Evolutionary conservation across 2,113 vertebrate species (phyloP), one percentile per base, ranked within the genome.

Genomic region (Brienomyrus longianalis): DNA sequence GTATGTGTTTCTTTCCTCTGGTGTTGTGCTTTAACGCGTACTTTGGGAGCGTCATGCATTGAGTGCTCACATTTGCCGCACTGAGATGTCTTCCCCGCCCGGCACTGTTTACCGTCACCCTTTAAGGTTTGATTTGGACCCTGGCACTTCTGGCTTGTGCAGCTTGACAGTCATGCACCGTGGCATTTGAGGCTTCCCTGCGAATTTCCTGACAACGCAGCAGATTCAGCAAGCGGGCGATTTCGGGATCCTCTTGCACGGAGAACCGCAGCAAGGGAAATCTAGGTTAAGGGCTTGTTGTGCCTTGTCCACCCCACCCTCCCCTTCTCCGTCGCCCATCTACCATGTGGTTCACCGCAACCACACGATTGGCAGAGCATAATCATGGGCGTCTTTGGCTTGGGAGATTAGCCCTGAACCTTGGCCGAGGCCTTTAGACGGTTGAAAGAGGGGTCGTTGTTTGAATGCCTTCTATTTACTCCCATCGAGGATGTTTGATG

Each of bases 261-360:
- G 83, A n/a, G 35, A 48, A 43, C 45, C 21, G 45, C 83, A 84
- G 83, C 1, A 45, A 47, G 45, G 39, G 45, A 84, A 84, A 84
- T 84, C 43, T 84, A 84, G 83, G 83, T 23, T 84, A 45, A 84
- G 45, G 83, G 83, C 83, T 84, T 84, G 45, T 45, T 84, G 74
- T 43, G 74, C 35, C 74, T 84, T 84, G 83, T 84, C 45, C 45
- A 48, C 45, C 17, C 27, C 23, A n/a, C 2, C 39, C 39, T 21
- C 56, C 1, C 17, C 19, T 56, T 21, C 54, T 21, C 54, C 5
- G 19, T 1, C 54, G 19, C 83, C 39, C 21, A 45, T 19, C 39
- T n/a, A n/a, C 83, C 43, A 47, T 17, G 17, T 47, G 83, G 45
- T 48, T 84, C 83, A 11, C 43, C 39, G 7, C 39, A 84, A 43